Evolutionary conservation across 2,888 invertebrate genomes (phyloP).

Genomic region (Malthinus flaveolus): DNA sequence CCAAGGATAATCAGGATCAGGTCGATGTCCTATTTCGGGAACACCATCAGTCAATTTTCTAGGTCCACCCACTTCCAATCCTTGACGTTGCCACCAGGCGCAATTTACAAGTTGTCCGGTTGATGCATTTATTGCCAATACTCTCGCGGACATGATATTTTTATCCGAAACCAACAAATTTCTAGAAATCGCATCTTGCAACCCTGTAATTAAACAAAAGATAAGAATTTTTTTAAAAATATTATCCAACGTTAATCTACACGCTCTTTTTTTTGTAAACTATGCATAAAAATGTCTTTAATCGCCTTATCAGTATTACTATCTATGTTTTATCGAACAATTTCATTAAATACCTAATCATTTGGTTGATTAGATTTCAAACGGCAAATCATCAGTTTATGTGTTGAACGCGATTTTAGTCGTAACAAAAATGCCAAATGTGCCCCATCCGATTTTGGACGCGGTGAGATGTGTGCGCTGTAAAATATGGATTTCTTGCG

Average conservation of each 20-base stretch:
- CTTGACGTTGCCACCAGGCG: conserved; percentile 64
- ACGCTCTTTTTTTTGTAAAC: neutral
- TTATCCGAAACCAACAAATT: conserved; percentile 68
- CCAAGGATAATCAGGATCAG: conserved; percentile 74
- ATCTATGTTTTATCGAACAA: neutral
- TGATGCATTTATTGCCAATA: conserved; percentile 65
- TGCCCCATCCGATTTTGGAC: conserved; percentile 36
- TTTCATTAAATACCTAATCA: neutral
- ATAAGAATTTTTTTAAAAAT: neutral
- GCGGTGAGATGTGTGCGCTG: conserved; percentile 46
- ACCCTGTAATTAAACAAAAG: conserved; percentile 56
- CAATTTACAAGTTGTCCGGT: conserved; percentile 62
- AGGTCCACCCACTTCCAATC: conserved; percentile 62
- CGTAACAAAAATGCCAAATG: conserved; percentile 16
- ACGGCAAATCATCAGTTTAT: too few relatives aligned
- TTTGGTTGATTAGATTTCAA: neutral
- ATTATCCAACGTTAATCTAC: neutral
- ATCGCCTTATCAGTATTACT: neutral
- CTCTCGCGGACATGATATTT: conserved; percentile 62
- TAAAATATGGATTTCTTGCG: conserved; percentile 45
- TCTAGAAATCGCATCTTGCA: conserved; percentile 74
- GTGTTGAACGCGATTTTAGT: neutral
- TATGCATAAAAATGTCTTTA: neutral
- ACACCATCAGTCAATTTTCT: conserved; percentile 48
- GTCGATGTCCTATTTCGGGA: conserved; percentile 64